Conservation (phyloP, 2,113 vertebrate species). For the Cacatua alba region DNA sequence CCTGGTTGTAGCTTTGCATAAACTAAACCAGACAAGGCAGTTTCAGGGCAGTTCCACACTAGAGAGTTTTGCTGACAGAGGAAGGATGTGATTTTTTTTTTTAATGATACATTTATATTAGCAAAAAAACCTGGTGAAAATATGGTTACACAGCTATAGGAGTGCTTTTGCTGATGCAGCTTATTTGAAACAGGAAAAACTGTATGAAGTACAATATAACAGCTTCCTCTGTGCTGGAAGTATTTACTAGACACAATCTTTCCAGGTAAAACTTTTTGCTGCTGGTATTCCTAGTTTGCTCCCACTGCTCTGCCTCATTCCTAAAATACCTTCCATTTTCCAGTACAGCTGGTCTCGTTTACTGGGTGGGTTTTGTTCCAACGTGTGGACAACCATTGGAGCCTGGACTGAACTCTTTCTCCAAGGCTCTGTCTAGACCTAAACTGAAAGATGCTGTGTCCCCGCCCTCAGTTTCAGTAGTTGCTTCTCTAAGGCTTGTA, state of each 20-base stretch:
- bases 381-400: background rate
- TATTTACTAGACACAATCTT: background rate
- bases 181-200: constrained; percentile 6
- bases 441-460: background rate
- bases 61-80: constrained; percentile 50
- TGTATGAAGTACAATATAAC: background rate
- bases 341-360: background rate
- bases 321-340: background rate
- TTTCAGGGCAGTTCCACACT: constrained; percentile 16
- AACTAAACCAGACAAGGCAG: constrained; percentile 26
- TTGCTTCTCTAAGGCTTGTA: background rate
- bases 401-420: background rate
- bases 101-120: constrained; percentile 47
- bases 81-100: constrained; percentile 22
- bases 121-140: constrained; percentile 26
- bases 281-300: background rate
- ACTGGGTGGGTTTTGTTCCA: background rate
- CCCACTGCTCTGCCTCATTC: background rate
- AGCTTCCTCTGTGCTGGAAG: background rate
- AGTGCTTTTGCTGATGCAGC: constrained; percentile 39
- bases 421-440: background rate
- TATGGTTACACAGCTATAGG: background rate
- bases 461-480: fast-evolving
- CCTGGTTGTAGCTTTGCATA: background rate
- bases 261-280: background rate